Percentiles rank a stretch among this genome's conserved stretches.
phyloP scores from a whole-genome alignment of 2,113 vertebrate genomes.

The Melanerpes formicivorus region DNA sequence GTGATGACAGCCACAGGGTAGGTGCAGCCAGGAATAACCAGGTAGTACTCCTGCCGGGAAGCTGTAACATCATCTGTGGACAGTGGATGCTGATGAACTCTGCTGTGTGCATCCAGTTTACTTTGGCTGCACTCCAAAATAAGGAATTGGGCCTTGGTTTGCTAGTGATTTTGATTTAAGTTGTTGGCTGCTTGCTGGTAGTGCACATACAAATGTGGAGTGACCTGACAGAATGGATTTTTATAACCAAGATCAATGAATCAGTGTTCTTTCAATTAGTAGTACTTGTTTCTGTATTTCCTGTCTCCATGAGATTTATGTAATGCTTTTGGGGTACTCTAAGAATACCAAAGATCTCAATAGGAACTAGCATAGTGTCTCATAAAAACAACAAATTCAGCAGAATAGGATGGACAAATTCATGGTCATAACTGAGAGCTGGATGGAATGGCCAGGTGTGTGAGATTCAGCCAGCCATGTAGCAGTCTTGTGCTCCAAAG shows the following conservation, averaged over 20 bases:
- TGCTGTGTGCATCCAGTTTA: background rate
- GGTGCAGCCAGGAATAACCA: background rate
- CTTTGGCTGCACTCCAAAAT: background rate
- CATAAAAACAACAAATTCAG: background rate
- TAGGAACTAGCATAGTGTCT: background rate
- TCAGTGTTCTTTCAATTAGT: background rate
- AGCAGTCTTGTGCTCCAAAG: accelerated
- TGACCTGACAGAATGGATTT: background rate
- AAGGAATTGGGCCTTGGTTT: background rate
- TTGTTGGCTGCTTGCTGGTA: background rate
- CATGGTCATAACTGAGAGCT: background rate
- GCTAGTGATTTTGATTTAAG: background rate
- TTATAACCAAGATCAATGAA: background rate
- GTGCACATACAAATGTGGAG: background rate
- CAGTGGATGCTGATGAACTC: background rate
- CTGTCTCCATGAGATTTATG: background rate
- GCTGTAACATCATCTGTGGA: background rate
- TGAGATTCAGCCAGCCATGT: background rate
- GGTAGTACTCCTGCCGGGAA: background rate
- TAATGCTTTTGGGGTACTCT: background rate
- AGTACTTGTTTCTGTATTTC: background rate
- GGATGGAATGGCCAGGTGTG: background rate
- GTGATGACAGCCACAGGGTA: background rate
- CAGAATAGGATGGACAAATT: background rate
- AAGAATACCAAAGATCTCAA: background rate